Base-by-base conservation (phyloP, 2,888 invertebrate species). In the Eilema caniola region DNA sequence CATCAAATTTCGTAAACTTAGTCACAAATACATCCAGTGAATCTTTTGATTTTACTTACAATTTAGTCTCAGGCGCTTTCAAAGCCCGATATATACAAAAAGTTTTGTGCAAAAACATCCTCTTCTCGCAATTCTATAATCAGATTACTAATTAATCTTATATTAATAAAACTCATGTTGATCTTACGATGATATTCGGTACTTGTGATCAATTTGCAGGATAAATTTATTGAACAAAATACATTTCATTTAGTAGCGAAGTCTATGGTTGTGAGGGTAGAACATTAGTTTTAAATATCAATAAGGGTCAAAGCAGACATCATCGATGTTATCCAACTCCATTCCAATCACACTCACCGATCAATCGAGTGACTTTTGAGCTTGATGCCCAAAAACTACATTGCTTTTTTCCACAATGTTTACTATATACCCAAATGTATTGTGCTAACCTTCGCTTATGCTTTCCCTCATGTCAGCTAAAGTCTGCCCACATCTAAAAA, bases 31-130 rank as follows among this genome's bases (percentile, higher is more conserved):
- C 53, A 1, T 20, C 20, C 53, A 10, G 53, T n/a, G 8, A 53
- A 53, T n/a, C 53, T n/a, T n/a, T 53, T n/a, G 47, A 23, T 33
- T 65, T 56, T 24, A 66, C 53, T 56, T 53, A 12, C 24, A 62
- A 62, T 62, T 62, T 41, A 62, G 2, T 62, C 11, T 24, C 62
- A 62, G 25, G 25, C 62, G 23, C 33, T 62, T 62, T 25, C 25
- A 53, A 33, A 56, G 53, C 24, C 57, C 47, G 31, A 67, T 67
- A 5, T 47, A 24, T 11, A 56, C 60, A 53, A 12, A 25, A 71
- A 62, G 8, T 71, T 79, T 77, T 78, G 80, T 79, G 80, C 80
- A 71, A 74, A 69, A 73, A 79, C 67, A 65, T 76, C 37, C 61
- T 69, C 62, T 67, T 62, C 33, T 33, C 70, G 67, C 59, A 71